Conservation (phyloP, 2,113 vertebrate species). For the Laterallus jamaicensis region DNA sequence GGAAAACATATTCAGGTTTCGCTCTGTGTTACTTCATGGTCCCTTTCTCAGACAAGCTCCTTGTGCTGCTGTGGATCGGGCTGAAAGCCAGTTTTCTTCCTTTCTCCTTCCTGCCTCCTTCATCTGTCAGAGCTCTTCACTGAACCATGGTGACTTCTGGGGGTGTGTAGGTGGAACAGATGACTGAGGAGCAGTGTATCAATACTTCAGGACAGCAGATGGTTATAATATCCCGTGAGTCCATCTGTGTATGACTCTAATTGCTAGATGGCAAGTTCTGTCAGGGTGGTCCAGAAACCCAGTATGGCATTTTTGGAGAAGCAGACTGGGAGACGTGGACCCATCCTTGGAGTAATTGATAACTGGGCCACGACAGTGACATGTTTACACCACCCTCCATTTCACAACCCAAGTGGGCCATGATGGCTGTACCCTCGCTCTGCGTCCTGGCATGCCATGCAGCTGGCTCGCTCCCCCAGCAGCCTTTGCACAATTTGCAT, state of each 20-base stretch:
- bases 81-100: slow-evolving; percentile 10
- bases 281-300: slow-evolving; percentile 13
- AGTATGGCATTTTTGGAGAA: not conserved
- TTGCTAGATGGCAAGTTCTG: not conserved
- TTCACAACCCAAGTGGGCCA: not conserved
- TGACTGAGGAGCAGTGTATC: slow-evolving; percentile 26
- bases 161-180: slow-evolving; percentile 34
- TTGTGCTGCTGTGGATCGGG: not conserved
- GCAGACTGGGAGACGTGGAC: not conserved
- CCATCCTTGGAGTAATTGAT: not conserved
- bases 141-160: slow-evolving; percentile 12
- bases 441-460: slow-evolving; percentile 43
- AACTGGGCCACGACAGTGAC: not conserved
- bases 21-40: not conserved
- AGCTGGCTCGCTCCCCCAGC: slow-evolving; percentile 18
- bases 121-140: slow-evolving; percentile 22
- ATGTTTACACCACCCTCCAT: not conserved
- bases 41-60: not conserved
- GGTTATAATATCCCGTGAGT: not conserved
- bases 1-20: not conserved
- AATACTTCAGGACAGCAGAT: slow-evolving; percentile 48
- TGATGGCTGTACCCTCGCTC: not conserved
- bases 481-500: slow-evolving; percentile 25
- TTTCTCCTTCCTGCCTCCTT: slow-evolving; percentile 6
- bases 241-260: not conserved